Percentiles rank a stretch among this genome's conserved stretches.
Conservation (phyloP, 1,140 invertebrate species). For the Drosophila subpulchrella region DNA sequence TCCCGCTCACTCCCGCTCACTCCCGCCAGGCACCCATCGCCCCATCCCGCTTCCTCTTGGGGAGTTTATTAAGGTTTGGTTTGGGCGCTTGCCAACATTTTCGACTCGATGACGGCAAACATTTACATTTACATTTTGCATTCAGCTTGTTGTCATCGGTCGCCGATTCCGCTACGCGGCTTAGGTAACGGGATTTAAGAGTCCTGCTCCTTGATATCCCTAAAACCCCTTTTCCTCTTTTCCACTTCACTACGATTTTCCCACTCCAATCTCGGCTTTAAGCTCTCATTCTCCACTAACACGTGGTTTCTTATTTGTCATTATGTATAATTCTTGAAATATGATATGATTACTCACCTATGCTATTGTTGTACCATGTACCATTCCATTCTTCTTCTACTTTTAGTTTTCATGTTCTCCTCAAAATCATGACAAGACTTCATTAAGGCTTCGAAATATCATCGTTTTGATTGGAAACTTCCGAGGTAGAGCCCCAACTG, state of each 20-base stretch:
- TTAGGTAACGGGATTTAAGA: slow-evolving; percentile 34
- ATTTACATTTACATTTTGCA: slow-evolving; percentile 73
- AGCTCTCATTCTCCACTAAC: neutral
- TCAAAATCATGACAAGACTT: no score
- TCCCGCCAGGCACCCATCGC: neutral
- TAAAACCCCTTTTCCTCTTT: neutral
- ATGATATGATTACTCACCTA: no score
- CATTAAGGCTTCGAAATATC: no score
- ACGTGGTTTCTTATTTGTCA: neutral
- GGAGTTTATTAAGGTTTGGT: slow-evolving; percentile 76
- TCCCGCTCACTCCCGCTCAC: no score
- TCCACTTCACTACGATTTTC: neutral
- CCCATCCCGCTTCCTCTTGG: neutral
- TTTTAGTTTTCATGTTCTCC: neutral
- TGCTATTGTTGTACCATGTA: no score
- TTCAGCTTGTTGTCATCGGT: slow-evolving; percentile 68
- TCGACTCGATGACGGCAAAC: slow-evolving; percentile 80
- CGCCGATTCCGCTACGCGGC: slow-evolving; percentile 30
- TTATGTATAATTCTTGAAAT: no score
- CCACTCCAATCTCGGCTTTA: neutral
- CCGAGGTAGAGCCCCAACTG: no score
- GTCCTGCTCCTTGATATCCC: neutral
- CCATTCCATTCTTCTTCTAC: neutral
- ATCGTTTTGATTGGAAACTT: no score
- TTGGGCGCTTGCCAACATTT: slow-evolving; percentile 64